phyloP scores from a whole-genome alignment of 2,888 invertebrate genomes.

The Oscheius sp. region DNA sequence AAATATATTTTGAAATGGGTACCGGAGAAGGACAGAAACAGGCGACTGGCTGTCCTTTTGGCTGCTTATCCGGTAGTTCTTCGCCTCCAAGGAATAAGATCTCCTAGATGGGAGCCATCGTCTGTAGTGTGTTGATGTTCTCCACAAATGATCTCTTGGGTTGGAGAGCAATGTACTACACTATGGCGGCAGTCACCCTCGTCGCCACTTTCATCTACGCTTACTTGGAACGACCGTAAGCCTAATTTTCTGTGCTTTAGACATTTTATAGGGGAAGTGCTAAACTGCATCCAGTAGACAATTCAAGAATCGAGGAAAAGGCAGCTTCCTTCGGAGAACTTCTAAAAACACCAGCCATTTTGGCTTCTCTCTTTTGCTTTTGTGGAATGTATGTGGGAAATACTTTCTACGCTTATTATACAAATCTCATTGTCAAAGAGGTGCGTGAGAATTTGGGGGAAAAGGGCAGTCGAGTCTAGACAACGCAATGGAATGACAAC shows the following conservation, averaged over 20 bases:
- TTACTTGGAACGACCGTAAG: neutral
- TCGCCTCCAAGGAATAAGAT: neutral
- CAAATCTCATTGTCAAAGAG: neutral
- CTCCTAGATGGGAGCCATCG: neutral
- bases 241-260: neutral
- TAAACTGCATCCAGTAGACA: neutral
- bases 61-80: neutral
- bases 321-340: neutral
- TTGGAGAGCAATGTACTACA: neutral
- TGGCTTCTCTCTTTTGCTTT: neutral
- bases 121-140: neutral
- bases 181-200: neutral
- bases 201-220: neutral
- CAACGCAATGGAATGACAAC: neutral
- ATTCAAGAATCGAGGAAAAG: neutral
- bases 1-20: conserved; percentile 6
- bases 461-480: too few relatives aligned
- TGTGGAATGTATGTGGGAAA: neutral
- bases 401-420: neutral
- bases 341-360: neutral
- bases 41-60: neutral
- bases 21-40: neutral
- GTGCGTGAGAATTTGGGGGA: too few relatives aligned
- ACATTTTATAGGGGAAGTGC: too few relatives aligned
- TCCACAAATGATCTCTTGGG: neutral